Evolutionary conservation across 2,797 vertebrate genomes (phyloP).

Genomic region (Orientallactaga sibirica): DNA sequence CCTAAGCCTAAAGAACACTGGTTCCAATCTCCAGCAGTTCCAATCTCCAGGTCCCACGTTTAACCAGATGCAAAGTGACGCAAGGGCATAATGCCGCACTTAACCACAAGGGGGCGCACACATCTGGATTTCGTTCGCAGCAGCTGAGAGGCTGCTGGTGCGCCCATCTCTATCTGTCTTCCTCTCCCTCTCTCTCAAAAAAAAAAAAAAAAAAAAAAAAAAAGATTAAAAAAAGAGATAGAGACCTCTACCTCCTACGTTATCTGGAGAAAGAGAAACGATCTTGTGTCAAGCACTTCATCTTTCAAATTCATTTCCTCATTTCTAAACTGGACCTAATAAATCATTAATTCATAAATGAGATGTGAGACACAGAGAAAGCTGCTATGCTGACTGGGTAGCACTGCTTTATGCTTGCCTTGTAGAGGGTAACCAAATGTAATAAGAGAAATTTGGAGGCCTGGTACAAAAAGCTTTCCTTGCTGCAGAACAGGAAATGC

Average conservation of each 20-base stretch:
- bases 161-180: too few species aligned
- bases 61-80: too few species aligned
- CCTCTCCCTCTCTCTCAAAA: too few species aligned
- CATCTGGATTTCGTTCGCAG: too few species aligned
- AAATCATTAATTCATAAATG: slow-evolving; percentile 17
- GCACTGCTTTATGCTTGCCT: not conserved
- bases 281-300: not conserved
- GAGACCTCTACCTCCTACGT: not conserved
- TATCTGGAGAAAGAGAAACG: not conserved
- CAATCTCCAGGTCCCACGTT: too few species aligned
- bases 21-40: too few species aligned
- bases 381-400: not conserved
- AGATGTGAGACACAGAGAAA: not conserved
- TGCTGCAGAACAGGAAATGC: not conserved
- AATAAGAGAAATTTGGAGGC: not conserved
- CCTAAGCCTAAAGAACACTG: too few species aligned
- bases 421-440: not conserved
- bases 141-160: too few species aligned
- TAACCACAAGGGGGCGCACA: too few species aligned
- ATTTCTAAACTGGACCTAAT: slow-evolving; percentile 31
- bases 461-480: slow-evolving; percentile 15
- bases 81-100: too few species aligned
- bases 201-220: too few species aligned
- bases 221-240: too few species aligned
- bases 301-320: not conserved